phyloP scores from a whole-genome alignment of 2,888 invertebrate species.

The Calliphora vomitoria region DNA sequence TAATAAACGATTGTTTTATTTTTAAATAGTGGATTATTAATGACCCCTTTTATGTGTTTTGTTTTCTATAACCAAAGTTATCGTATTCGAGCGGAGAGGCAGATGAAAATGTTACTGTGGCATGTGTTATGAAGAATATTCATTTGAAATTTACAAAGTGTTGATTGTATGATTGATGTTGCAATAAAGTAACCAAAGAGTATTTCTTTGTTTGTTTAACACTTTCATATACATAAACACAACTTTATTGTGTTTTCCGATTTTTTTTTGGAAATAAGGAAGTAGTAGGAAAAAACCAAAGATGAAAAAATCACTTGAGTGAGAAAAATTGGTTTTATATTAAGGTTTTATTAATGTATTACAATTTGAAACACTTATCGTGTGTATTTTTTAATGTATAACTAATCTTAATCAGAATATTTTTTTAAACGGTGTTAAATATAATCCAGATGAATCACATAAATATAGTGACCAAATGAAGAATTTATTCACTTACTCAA shows the following conservation, averaged over 20 bases:
- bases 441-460: no score
- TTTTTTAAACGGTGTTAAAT: no score
- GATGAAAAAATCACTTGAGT: background rate
- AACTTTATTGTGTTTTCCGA: background rate
- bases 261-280: background rate
- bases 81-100: background rate
- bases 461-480: no score
- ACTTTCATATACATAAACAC: conserved; percentile 4
- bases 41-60: conserved; percentile 65
- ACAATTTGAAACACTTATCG: background rate
- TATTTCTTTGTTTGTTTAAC: conserved; percentile 59
- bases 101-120: conserved; percentile 10
- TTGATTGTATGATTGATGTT: conserved; percentile 71
- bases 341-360: background rate
- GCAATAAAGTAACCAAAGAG: conserved; percentile 46
- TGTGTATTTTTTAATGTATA: background rate
- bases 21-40: conserved; percentile 71
- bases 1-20: conserved; percentile 68
- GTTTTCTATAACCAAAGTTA: background rate
- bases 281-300: background rate
- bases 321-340: conserved; percentile 28
- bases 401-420: no score
- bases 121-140: conserved; percentile 44
- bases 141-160: conserved; percentile 51
- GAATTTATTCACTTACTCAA: no score